Evolutionary conservation across 2,113 vertebrate species (phyloP).

Genomic region (Ictalurus furcatus): DNA sequence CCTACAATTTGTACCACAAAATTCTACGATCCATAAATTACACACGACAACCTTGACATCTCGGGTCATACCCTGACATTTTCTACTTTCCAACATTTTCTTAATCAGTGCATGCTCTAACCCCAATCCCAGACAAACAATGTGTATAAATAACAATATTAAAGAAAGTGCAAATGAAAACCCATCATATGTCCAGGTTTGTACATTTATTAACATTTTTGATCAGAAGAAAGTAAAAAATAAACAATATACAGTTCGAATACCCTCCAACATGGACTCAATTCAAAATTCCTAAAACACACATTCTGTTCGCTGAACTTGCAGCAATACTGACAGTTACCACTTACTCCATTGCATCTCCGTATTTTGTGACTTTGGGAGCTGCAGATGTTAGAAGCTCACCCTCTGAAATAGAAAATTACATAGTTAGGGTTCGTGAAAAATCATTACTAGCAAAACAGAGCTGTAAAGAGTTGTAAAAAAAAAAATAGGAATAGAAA

Average conservation of each 20-base stretch:
- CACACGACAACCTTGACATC: background rate
- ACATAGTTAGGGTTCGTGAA: background rate
- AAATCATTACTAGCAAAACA: background rate
- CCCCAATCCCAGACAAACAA: background rate
- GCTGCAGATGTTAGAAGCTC: slow-evolving; percentile 46
- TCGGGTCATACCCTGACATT: background rate
- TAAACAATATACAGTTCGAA: background rate
- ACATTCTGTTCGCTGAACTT: background rate
- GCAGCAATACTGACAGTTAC: background rate
- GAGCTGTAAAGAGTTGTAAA: background rate
- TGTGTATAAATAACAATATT: background rate
- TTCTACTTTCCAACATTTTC: background rate
- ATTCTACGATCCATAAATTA: background rate
- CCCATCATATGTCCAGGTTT: background rate
- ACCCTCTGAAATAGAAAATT: slow-evolving; percentile 36
- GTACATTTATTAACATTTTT: slow-evolving; percentile 2
- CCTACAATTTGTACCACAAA: background rate
- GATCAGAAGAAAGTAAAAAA: background rate
- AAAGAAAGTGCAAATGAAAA: background rate
- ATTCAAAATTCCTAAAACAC: background rate
- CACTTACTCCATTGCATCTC: slow-evolving; percentile 69
- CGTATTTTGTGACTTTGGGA: slow-evolving; percentile 69
- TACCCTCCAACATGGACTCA: background rate
- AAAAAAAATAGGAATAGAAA: background rate
- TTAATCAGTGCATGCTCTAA: background rate